These are phyloP conservation scores for Belonocnema kinseyi DNA, from an alignment of 1,140 invertebrate species.

Conservation along the genomic window DNA sequence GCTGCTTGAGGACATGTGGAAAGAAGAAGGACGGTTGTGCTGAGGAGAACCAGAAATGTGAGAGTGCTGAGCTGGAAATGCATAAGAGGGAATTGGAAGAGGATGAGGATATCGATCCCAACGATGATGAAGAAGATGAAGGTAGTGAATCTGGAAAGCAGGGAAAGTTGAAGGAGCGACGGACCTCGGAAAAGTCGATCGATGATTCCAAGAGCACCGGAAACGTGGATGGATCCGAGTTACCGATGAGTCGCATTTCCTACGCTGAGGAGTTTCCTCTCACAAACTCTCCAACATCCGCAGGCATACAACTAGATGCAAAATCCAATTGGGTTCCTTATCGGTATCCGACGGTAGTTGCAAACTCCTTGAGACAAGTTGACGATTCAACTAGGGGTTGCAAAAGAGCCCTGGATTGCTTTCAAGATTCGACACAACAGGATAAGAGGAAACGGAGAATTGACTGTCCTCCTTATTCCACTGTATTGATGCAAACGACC, in stretches of 20 bases:
- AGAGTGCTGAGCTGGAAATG: slow-evolving; percentile 36
- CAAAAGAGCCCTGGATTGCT: slow-evolving; percentile 53
- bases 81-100: slow-evolving; percentile 39
- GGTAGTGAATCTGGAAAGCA: neutral
- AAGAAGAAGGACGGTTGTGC: slow-evolving; percentile 78
- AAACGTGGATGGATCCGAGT: slow-evolving; percentile 31
- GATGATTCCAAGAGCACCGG: neutral
- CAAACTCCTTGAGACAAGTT: slow-evolving; percentile 33
- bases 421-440: neutral
- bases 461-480: slow-evolving; percentile 30
- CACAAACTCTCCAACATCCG: slow-evolving; percentile 36
- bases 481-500: slow-evolving; percentile 6
- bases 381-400: slow-evolving; percentile 54
- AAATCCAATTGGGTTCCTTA: slow-evolving; percentile 22
- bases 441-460: slow-evolving; percentile 45
- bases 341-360: neutral
- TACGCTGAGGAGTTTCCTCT: slow-evolving; percentile 31
- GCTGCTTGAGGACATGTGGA: slow-evolving; percentile 75
- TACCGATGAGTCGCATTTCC: slow-evolving; percentile 12
- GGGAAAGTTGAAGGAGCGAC: neutral
- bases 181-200: slow-evolving; percentile 1
- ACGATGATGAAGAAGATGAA: slow-evolving; percentile 40
- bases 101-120: slow-evolving; percentile 24
- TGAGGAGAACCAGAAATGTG: slow-evolving; percentile 49
- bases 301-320: slow-evolving; percentile 30